Percentiles rank a stretch among this genome's conserved stretches.
phyloP scores from a whole-genome alignment of 2,113 vertebrate species.

The Xenotilapia leptura region DNA sequence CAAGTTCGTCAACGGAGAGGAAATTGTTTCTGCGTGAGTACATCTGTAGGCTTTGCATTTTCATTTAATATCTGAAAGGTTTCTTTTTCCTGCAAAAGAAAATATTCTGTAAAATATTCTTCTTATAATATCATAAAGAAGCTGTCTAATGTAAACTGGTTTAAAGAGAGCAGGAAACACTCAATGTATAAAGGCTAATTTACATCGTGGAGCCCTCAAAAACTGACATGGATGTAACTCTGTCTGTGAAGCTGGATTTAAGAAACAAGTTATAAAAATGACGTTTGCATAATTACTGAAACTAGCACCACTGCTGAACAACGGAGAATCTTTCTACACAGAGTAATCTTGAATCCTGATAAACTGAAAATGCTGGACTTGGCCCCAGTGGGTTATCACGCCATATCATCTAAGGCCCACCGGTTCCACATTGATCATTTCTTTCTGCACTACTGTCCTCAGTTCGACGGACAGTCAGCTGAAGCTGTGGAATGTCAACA shows the following conservation, averaged over 20 bases:
- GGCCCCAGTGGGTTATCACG: not conserved
- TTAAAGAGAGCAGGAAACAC: not conserved
- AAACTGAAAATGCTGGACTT: not conserved
- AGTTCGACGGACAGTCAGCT: conserved; percentile 98
- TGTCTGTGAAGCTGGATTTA: not conserved
- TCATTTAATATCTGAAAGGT: not conserved
- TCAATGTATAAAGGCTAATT: not conserved
- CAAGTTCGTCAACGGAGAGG: conserved; percentile 97
- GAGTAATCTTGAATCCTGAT: not conserved
- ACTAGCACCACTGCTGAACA: not conserved
- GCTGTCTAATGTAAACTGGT: not conserved
- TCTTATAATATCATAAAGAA: not conserved
- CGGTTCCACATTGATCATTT: not conserved
- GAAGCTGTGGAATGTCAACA: conserved; percentile 98
- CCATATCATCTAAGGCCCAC: not conserved
- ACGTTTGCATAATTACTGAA: not conserved
- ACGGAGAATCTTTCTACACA: accelerated
- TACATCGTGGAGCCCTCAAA: not conserved
- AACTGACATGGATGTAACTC: not conserved
- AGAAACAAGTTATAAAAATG: not conserved
- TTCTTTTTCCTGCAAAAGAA: not conserved
- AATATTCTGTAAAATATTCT: not conserved
- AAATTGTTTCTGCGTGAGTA: conserved; percentile 98
- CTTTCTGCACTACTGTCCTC: not conserved
- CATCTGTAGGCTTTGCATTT: not conserved